Base-by-base conservation (phyloP, 1,140 invertebrate species). In the Semibalanus balanoides region DNA sequence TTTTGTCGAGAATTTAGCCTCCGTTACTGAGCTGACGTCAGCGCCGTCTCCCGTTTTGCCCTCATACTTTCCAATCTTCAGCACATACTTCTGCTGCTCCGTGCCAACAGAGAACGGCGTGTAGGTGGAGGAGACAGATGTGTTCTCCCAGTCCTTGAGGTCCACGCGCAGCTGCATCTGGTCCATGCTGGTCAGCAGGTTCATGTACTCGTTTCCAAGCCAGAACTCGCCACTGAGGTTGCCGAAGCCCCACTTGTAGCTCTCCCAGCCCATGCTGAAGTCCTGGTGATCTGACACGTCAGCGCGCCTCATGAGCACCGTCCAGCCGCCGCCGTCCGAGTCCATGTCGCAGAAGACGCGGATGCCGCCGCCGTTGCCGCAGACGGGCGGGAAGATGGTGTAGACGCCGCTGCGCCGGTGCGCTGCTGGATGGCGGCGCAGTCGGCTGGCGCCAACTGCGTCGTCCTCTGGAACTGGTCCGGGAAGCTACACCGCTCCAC, bases 181-280 rank as follows among this genome's bases (percentile, higher is more conserved):
- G 0, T 78, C 79, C 0, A 78, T 79, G 43, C 78, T 77, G 3
- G 79, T 80, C 51, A 80, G 40, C 73, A 78, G 78, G 70, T 78
- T 76, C 51, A 80, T 80, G 75, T 80, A 78, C 74, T 80, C 79
- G 70, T 79, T 79, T 17, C 79, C 88, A 7, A 90, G 83, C 84
- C 89, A 90, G 81, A 88, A 89, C 80, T 90, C 88, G 0, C 86
- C 86, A 17, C 85, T 87, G 31, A 89, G 79, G 78, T 89, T 88
- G 31, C 88, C 89, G 79, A 90, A 90, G 35, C 89, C 89, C 76
- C 87, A 83, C 76, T 87, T 88, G 80, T 90, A 91, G 72, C 90
- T 88, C 86, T 88, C 77, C 86, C 89, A 90, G 75, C 84, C 83
- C 77, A 87, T 85, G 78, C 85, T 87, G 80, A 91, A 90, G 78